Conservation (phyloP, 1,140 invertebrate species). For the Caenorhabditis brenneri region DNA sequence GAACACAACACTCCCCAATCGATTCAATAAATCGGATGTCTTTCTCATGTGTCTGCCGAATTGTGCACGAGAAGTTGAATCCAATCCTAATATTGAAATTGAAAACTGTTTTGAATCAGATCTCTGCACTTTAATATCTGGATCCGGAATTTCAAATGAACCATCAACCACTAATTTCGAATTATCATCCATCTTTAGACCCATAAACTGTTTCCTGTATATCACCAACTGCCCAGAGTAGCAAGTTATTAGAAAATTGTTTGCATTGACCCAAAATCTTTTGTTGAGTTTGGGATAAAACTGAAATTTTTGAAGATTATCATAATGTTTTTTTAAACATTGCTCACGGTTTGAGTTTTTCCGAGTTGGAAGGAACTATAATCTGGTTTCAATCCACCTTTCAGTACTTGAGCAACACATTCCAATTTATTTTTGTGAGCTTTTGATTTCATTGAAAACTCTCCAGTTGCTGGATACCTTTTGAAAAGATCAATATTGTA, state of each 20-base stretch:
- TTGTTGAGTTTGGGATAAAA: background rate
- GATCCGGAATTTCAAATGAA: background rate
- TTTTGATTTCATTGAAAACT: conserved; percentile 22
- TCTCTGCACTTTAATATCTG: background rate
- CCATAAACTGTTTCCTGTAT: conserved; percentile 35
- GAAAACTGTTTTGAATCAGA: background rate
- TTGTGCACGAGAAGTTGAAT: conserved; percentile 11
- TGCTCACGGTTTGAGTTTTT: background rate
- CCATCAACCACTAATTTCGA: conserved; percentile 11
- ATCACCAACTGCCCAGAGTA: background rate
- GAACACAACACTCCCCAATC: conserved; percentile 21
- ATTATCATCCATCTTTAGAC: conserved; percentile 7
- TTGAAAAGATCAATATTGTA: conserved; percentile 30
- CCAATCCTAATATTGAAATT: conserved; percentile 35
- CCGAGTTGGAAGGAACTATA: background rate
- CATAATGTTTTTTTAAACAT: too few species aligned
- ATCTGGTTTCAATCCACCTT: background rate
- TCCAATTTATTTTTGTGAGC: background rate
- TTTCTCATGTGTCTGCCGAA: conserved; percentile 23
- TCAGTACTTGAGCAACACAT: conserved; percentile 20
- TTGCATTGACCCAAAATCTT: conserved; percentile 20
- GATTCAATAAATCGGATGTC: background rate
- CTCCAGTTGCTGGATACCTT: background rate
- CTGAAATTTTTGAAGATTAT: background rate
- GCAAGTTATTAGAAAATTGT: conserved; percentile 34